Evolutionary conservation across 1,140 invertebrate genomes (phyloP), one percentile per base, ranked within the genome.

Genomic region (Drosophila quadrilineata): DNA sequence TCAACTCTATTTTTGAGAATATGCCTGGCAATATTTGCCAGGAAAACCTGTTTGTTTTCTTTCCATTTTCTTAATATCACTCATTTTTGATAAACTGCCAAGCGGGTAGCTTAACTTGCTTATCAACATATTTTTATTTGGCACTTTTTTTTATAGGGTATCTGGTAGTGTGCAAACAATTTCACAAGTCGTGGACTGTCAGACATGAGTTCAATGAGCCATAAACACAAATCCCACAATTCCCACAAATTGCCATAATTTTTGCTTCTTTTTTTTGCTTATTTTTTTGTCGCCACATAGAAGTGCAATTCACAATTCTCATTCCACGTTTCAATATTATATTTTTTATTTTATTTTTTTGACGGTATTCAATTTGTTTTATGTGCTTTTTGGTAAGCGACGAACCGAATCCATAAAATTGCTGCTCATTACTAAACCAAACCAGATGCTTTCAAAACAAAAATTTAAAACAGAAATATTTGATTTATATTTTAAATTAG

Each of bases 311-410:
- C 8, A 24, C n/a, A 3, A 16, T 43, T 43, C 38, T 54, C 38
- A 29, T 29, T 21, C 16, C 6, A 31, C 26, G 36, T 31, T 50
- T 50, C n/a, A 3, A 1, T 6, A 10, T 41, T 41, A 17, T 19
- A 9, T 43, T 26, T 43, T 43, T 26, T 43, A n/a, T 50, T 28
- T 19, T n/a, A n/a, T n/a, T n/a, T n/a, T n/a, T n/a, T n/a, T n/a
- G n/a, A n/a, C n/a, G n/a, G n/a, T n/a, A n/a, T n/a, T n/a, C n/a
- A 35, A 35, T 14, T 17, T 35, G 33, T 35, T 35, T 43, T 14
- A n/a, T n/a, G n/a, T 3, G n/a, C 35, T 10, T 10, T n/a, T 36
- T 59, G 62, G 45, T 65, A 65, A 59, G 45, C 21, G 17, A 1
- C 5, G 26, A 29, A 33, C 10, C 45, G 28, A 21, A 31, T 2